These are phyloP conservation scores for Achatina immaculata DNA, from an alignment of 1,140 invertebrate genomes.

Conservation along the genomic window DNA sequence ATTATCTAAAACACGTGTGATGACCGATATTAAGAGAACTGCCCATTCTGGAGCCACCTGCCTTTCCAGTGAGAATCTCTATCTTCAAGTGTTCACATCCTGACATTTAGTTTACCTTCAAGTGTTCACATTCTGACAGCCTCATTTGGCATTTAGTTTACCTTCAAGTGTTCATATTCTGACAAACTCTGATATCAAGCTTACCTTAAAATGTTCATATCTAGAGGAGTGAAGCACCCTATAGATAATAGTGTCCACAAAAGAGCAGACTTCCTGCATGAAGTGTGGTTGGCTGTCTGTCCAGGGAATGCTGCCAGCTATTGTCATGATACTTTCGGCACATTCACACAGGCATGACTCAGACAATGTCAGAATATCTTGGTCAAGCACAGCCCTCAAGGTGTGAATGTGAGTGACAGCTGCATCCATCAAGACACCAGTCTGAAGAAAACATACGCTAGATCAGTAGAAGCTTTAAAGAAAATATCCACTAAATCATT, in stretches of 20 bases:
- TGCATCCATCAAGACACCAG: not conserved
- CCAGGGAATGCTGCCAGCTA: not conserved
- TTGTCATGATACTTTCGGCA: constrained; percentile 7
- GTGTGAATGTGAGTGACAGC: not conserved
- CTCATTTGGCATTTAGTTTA: too few species aligned
- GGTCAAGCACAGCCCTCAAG: not conserved
- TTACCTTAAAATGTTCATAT: not conserved
- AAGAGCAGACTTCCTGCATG: constrained; percentile 14
- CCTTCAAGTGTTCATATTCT: too few species aligned
- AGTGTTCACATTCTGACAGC: too few species aligned
- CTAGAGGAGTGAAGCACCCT: not conserved
- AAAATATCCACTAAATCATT: not conserved
- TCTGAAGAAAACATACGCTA: not conserved
- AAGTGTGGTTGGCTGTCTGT: not conserved
- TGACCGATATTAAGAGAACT: too few species aligned
- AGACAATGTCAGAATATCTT: not conserved
- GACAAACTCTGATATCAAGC: too few species aligned
- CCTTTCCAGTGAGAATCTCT: too few species aligned
- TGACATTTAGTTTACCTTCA: too few species aligned
- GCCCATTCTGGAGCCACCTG: too few species aligned
- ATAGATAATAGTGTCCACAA: constrained; percentile 6
- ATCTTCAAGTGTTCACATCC: too few species aligned
- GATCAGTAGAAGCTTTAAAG: too few species aligned
- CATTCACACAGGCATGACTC: not conserved
- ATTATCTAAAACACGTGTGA: too few species aligned